phyloP scores from a whole-genome alignment of 2,113 vertebrate genomes.

The Leptobrachium ailaonicum region DNA sequence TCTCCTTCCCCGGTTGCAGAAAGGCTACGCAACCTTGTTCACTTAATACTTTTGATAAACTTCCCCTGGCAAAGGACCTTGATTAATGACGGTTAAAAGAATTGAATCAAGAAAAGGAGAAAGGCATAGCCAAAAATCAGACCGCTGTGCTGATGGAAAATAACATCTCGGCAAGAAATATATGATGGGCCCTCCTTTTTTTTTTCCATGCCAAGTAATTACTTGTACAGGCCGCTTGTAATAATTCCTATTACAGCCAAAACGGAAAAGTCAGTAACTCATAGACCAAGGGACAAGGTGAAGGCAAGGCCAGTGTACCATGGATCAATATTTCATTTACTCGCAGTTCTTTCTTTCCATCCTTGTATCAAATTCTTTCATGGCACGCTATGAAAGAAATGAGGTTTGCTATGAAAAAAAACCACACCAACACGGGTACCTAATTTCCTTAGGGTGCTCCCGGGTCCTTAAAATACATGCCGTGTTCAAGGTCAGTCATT shows the following conservation, averaged over 20 bases:
- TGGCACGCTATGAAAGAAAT: constrained; percentile 84
- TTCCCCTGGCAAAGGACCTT: constrained; percentile 82
- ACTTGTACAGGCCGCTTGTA: constrained; percentile 95
- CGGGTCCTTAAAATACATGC: constrained; percentile 64
- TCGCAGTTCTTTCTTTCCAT: constrained; percentile 87
- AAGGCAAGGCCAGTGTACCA: constrained; percentile 96
- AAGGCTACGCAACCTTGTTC: constrained; percentile 73
- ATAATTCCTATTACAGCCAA: constrained; percentile 99
- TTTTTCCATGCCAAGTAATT: constrained; percentile 91
- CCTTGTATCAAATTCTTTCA: constrained; percentile 95
- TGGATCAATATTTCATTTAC: constrained; percentile 99
- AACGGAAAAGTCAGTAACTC: constrained; percentile 99
- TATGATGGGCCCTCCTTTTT: constrained; percentile 86
- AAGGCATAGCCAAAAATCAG: constrained; percentile 81
- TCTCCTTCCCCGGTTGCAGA: constrained; percentile 34
- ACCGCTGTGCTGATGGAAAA: constrained; percentile 84
- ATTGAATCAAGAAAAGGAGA: constrained; percentile 89
- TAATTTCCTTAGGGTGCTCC: constrained; percentile 88
- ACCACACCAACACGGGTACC: constrained; percentile 70
- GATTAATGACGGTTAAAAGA: constrained; percentile 94
- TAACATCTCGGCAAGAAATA: constrained; percentile 91
- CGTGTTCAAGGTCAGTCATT: constrained; percentile 81
- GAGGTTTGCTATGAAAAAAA: constrained; percentile 83
- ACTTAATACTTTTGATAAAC: constrained; percentile 90
- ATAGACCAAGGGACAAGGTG: constrained; percentile 95